Conservation (phyloP, 2,113 vertebrate species). For the Vireo altiloquus region DNA sequence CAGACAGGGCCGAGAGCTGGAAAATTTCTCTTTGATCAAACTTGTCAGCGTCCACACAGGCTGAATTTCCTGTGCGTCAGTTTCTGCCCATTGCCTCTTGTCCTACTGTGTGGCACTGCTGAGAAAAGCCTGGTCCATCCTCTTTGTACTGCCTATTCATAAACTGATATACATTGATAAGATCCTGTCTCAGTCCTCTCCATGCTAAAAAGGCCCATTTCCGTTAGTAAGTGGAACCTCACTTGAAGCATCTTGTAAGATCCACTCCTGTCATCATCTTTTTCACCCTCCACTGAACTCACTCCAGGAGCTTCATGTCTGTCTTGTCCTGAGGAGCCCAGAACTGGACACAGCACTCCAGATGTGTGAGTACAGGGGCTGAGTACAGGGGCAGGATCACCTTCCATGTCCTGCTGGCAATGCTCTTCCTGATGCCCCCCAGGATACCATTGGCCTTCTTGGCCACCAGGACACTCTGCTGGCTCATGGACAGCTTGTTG, state of each 20-base stretch:
- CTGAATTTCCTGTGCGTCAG: not conserved
- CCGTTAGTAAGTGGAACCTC: not conserved
- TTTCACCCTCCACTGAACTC: accelerated
- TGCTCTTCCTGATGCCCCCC: not conserved
- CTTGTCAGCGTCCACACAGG: no score
- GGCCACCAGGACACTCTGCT: not conserved
- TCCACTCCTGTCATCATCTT: not conserved
- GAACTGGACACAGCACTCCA: not conserved
- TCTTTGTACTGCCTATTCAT: not conserved
- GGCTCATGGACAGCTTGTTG: not conserved
- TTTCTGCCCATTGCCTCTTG: not conserved
- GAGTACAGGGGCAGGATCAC: not conserved
- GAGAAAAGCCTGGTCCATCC: not conserved
- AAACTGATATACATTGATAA: not conserved
- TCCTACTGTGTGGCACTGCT: not conserved
- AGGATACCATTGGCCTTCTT: no score
- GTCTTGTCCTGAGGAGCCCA: not conserved
- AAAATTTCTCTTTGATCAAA: no score
- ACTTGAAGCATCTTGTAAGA: not conserved
- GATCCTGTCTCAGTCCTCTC: not conserved
- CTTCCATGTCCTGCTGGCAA: accelerated
- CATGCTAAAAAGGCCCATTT: not conserved
- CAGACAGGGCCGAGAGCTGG: no score
- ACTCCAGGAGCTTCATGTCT: not conserved
- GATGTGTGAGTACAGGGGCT: not conserved